A percentile compares a stretch with the other conserved stretches of the same genome.
Conservation (phyloP, 2,888 invertebrate species). For the Pachymerium ferrugineum region DNA sequence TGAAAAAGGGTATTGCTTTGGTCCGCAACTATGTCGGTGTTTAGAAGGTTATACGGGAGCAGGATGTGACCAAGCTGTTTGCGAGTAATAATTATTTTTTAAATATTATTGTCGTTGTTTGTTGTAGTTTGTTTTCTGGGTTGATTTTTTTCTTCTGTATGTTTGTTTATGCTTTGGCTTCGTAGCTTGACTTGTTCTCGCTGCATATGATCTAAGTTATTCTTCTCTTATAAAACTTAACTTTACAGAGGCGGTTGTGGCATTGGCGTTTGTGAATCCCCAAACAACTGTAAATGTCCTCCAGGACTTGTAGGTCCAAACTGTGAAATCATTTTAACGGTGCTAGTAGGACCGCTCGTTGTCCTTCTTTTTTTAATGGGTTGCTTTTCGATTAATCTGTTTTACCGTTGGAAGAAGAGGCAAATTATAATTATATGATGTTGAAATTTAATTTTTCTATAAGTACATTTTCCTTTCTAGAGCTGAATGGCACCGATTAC, state of each 20-base stretch:
- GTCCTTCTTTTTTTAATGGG: neutral
- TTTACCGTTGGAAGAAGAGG: slow-evolving; percentile 7
- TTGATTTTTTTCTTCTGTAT: no score
- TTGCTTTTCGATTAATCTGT: neutral
- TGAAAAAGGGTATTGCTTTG: neutral
- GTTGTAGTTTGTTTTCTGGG: no score
- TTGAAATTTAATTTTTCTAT: neutral
- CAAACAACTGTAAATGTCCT: neutral
- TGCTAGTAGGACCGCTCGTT: neutral
- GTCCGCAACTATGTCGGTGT: neutral
- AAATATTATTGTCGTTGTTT: neutral
- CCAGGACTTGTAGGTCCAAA: neutral
- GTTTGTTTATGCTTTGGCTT: no score
- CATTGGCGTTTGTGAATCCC: neutral
- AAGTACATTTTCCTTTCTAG: neutral
- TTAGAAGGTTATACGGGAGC: neutral
- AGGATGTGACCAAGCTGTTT: neutral
- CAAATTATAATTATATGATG: no score
- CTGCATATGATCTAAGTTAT: neutral
- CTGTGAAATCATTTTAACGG: slow-evolving; percentile 14
- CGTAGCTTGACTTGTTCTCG: no score
- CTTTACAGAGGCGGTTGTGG: slow-evolving; percentile 28
- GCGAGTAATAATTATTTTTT: neutral
- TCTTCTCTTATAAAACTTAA: neutral
- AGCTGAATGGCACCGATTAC: neutral